Base-by-base conservation (phyloP, 1,140 invertebrate species). In the Ditylenchus dipsaci region DNA sequence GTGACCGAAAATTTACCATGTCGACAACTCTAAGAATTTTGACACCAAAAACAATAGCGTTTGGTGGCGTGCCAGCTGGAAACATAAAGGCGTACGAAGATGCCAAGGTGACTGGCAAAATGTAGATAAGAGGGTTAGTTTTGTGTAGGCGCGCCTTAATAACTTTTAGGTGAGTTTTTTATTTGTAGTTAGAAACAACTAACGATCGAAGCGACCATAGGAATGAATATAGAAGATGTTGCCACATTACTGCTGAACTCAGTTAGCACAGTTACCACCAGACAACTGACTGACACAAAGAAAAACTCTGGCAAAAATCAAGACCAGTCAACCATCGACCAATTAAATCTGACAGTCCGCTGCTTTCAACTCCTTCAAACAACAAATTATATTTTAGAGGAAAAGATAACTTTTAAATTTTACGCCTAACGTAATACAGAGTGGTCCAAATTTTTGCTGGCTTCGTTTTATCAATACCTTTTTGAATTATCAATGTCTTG, bases 31-130 rank as follows among this genome's bases (percentile, higher is more conserved):
- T 78, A 1, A 86, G 61, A 45, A 81, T 73, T 21, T 85, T 85
- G 49, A 78, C 77, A 0, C 83, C 89, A 56, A 90, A 91, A 0
- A 91, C 91, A 63, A 97, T 91, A 0, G 93, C 93, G 84, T 96
- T 96, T n/a, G 93, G 93, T 3, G 92, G 91, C 1, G 90, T 90
- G 21, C 89, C 88, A 0, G 93, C 91, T 1, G 92, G 92, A 78
- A 90, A 82, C 85, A 90, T 88, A 78, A 88, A 89, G 19, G 87
- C 87, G 76, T 86, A 92, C 8, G 90, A 92, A 81, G 90, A 91
- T 8, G 87, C 88, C 56, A 90, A 82, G 0, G 91, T 88, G 0
- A 90, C 88, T 0, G 93, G 92, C 67, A 95, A 84, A 87, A 93
- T 91, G 77, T 93, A 86, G 83, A 90, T 91, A 63, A 94, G 80